These are phyloP conservation scores for Passerculus sandwichensis DNA, from an alignment of 2,797 vertebrate genomes.

Conservation along the genomic window DNA sequence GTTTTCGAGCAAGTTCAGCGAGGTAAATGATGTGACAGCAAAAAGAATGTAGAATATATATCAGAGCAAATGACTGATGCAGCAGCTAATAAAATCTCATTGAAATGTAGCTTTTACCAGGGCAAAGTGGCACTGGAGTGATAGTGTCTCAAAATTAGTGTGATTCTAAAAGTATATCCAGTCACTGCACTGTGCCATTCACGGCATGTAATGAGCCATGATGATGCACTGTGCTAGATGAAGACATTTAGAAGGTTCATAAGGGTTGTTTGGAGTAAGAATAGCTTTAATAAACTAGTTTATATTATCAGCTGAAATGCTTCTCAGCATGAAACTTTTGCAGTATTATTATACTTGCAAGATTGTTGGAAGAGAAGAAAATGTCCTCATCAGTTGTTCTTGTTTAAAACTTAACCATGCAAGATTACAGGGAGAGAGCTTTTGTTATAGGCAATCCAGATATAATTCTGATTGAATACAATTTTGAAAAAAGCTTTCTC, in stretches of 20 bases:
- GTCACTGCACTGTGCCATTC: not conserved
- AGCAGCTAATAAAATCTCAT: slow-evolving; percentile 46
- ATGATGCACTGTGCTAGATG: not conserved
- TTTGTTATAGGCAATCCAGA: slow-evolving; percentile 38
- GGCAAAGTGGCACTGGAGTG: not conserved
- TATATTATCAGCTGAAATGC: not conserved
- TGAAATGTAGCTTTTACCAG: not conserved
- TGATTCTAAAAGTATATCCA: not conserved
- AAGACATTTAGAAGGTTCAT: not conserved
- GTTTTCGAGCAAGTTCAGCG: not conserved
- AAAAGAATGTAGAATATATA: slow-evolving; percentile 9
- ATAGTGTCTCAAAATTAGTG: not conserved
- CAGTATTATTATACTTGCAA: not conserved
- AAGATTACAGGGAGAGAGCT: slow-evolving; percentile 43
- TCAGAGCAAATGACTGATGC: slow-evolving; percentile 38
- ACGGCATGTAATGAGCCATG: not conserved
- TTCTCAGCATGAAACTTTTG: slow-evolving; percentile 6
- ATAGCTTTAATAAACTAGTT: slow-evolving; percentile 2
- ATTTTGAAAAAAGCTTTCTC: slow-evolving; percentile 51
- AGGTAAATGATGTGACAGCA: slow-evolving; percentile 29
- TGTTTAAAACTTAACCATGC: slow-evolving; percentile 52
- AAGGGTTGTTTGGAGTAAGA: not conserved
- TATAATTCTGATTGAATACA: slow-evolving; percentile 40
- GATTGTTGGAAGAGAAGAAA: slow-evolving; percentile 14
- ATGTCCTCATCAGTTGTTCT: slow-evolving; percentile 53